Percentiles rank a stretch among this genome's conserved stretches.
phyloP scores from a whole-genome alignment of 2,888 invertebrate genomes.

The Dasypolia templi region DNA sequence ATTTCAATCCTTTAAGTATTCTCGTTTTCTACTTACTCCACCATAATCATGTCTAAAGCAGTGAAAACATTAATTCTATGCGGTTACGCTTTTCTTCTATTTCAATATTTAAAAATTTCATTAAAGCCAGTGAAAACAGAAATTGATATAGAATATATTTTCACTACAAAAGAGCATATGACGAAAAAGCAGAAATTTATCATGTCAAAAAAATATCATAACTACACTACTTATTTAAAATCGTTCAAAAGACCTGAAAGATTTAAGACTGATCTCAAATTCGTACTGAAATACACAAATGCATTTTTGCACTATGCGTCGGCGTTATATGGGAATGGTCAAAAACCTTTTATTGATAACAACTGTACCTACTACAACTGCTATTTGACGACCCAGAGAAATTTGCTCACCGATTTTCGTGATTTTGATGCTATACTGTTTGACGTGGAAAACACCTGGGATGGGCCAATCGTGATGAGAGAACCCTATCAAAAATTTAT shows the following conservation, averaged over 20 bases:
- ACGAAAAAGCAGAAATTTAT: slow-evolving; percentile 67
- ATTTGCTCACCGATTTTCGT: slow-evolving; percentile 76
- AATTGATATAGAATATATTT: slow-evolving; percentile 76
- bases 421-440: slow-evolving; percentile 89
- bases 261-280: slow-evolving; percentile 79
- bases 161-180: slow-evolving; percentile 44
- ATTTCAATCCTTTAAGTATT: slow-evolving; percentile 18
- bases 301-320: slow-evolving; percentile 70
- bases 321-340: slow-evolving; percentile 71
- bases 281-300: slow-evolving; percentile 77
- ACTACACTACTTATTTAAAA: slow-evolving; percentile 60
- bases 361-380: slow-evolving; percentile 86
- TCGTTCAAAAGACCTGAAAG: slow-evolving; percentile 70
- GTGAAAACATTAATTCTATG: slow-evolving; percentile 71
- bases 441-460: slow-evolving; percentile 84
- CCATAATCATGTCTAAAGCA: slow-evolving; percentile 76
- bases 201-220: slow-evolving; percentile 64
- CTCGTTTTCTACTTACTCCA: not conserved
- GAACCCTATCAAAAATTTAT: slow-evolving; percentile 85
- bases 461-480: slow-evolving; percentile 74
- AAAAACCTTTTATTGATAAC: slow-evolving; percentile 73
- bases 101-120: slow-evolving; percentile 72
- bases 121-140: slow-evolving; percentile 62
- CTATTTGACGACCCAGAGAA: slow-evolving; percentile 79
- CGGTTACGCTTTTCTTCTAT: slow-evolving; percentile 71